Evolutionary conservation across 92 coral and sea anemone genomes (phyloP).

Genomic region (Zoanthus gigantus): DNA sequence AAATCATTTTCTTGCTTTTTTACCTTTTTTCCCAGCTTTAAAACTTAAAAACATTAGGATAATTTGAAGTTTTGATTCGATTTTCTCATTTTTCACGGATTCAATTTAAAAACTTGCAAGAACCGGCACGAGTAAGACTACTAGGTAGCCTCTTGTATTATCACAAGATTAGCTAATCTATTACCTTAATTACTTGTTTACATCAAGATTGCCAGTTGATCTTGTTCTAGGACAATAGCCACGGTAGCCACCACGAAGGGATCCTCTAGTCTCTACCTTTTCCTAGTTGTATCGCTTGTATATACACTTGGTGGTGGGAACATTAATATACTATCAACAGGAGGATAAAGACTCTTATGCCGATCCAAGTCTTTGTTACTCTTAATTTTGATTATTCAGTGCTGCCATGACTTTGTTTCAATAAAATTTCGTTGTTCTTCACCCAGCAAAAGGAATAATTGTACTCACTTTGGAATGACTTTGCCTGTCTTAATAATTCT

Average conservation of each 20-base stretch:
- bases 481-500: too few relatives aligned
- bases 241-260: not conserved
- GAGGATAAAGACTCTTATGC: not conserved
- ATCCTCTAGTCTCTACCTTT: not conserved
- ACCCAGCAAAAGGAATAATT: not conserved
- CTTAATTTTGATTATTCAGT: not conserved
- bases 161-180: not conserved
- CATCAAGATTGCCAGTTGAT: not conserved
- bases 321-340: not conserved
- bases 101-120: too few relatives aligned
- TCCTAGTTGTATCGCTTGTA: not conserved
- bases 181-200: not conserved
- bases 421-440: not conserved
- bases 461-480: too few relatives aligned
- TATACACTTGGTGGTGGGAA: not conserved
- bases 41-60: too few relatives aligned
- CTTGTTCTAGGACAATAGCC: not conserved
- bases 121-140: too few relatives aligned
- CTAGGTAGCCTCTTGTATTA: too few relatives aligned
- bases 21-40: too few relatives aligned
- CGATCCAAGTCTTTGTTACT: not conserved
- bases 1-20: too few relatives aligned
- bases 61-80: too few relatives aligned
- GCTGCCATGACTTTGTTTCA: not conserved
- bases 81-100: too few relatives aligned